These are phyloP conservation scores for Dolichomitus sp. DNA, from an alignment of 2,888 invertebrate species.

Conservation along the genomic window DNA sequence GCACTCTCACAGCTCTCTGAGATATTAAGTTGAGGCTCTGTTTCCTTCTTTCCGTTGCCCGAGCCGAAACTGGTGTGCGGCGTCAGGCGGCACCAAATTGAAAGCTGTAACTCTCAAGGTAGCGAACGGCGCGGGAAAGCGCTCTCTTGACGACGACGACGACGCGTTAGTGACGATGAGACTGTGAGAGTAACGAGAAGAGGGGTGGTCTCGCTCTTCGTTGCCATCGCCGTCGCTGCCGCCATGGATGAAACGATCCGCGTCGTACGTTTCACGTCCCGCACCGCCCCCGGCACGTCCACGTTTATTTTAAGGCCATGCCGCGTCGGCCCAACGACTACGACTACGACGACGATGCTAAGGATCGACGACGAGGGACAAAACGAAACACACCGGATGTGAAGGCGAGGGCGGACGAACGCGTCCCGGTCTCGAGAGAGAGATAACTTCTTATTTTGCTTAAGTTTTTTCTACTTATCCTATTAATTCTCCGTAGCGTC, in stretches of 20 bases:
- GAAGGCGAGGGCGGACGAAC: constrained; percentile 13
- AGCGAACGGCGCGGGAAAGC: constrained; percentile 56
- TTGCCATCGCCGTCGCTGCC: constrained; percentile 17
- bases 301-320: constrained; percentile 63
- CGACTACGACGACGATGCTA: constrained; percentile 34
- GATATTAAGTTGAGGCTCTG: constrained; percentile 57
- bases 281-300: constrained; percentile 2
- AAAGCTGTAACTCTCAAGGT: constrained; percentile 79
- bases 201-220: constrained; percentile 32
- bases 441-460: constrained; percentile 18
- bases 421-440: constrained; percentile 35
- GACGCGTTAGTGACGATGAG: constrained; percentile 51
- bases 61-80: constrained; percentile 59
- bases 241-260: constrained; percentile 64
- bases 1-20: constrained; percentile 22
- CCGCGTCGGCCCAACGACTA: constrained; percentile 50
- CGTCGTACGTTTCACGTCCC: constrained; percentile 52
- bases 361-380: constrained; percentile 54
- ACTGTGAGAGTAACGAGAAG: constrained; percentile 59
- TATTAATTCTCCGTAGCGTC: background rate
- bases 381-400: constrained; percentile 61
- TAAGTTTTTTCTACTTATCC: background rate
- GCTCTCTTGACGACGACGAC: constrained; percentile 56
- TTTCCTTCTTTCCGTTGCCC: constrained; percentile 46
- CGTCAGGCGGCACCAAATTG: constrained; percentile 78